Percentiles rank a stretch among this genome's conserved stretches.
phyloP scores from a whole-genome alignment of 2,888 invertebrate genomes.

The Apodemia mormo region DNA sequence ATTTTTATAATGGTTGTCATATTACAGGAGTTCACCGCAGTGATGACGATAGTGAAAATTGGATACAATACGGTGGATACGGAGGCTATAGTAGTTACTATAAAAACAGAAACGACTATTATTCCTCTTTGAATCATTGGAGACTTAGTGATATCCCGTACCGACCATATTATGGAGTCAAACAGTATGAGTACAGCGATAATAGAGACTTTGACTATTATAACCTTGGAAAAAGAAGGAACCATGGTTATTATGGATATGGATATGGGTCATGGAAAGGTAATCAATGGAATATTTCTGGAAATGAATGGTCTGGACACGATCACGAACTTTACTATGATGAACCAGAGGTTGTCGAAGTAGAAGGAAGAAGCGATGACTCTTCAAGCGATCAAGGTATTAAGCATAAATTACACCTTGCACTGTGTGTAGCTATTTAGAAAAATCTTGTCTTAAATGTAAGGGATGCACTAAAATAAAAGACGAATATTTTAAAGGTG shows the following conservation, averaged over 20 bases:
- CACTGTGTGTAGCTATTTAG: too few relatives aligned
- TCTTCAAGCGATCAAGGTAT: constrained; percentile 50
- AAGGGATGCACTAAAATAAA: too few relatives aligned
- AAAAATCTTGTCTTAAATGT: too few relatives aligned
- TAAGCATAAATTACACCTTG: background rate
- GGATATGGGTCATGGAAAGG: constrained; percentile 62
- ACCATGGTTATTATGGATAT: constrained; percentile 45
- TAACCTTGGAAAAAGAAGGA: constrained; percentile 62
- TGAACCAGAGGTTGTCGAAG: constrained; percentile 43
- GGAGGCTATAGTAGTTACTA: constrained; percentile 61
- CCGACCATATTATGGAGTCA: constrained; percentile 54
- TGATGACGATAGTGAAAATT: constrained; percentile 67
- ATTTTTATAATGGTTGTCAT: background rate
- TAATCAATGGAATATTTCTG: constrained; percentile 60
- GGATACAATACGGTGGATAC: constrained; percentile 85
- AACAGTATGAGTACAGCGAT: constrained; percentile 43
- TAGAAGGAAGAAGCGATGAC: constrained; percentile 53
- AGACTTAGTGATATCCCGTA: constrained; percentile 61
- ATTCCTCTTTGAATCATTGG: constrained; percentile 78
- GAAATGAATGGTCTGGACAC: constrained; percentile 46
- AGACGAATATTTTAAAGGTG: too few relatives aligned
- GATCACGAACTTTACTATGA: constrained; percentile 51
- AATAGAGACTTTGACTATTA: constrained; percentile 67
- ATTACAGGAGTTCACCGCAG: constrained; percentile 53
- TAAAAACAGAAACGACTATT: constrained; percentile 65